phyloP scores from a whole-genome alignment of 2,888 invertebrate genomes.

The Drosophila demipolita region DNA sequence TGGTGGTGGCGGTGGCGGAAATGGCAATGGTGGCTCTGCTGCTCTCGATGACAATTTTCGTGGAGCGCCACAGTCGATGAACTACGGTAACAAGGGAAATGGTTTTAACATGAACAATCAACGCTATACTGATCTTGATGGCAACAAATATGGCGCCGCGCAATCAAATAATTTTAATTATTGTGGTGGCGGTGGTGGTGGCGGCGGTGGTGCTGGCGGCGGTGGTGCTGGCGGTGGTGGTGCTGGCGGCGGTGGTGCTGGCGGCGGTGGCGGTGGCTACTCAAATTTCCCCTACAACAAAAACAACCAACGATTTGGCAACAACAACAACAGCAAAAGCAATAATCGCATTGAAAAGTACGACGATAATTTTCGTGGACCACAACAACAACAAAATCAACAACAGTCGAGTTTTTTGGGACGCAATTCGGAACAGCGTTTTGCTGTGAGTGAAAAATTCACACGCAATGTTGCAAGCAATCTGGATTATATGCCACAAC shows the following conservation, averaged over 20 bases:
- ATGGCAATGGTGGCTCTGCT: conserved; percentile 7
- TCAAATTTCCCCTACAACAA: conserved; percentile 24
- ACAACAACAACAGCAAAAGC: conserved; percentile 6
- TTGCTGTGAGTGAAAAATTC: conserved; percentile 11
- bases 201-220: background rate
- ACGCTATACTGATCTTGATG: conserved; percentile 33
- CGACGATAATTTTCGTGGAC: conserved; percentile 32
- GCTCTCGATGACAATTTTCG: conserved; percentile 41
- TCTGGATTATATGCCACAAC: conserved; percentile 5
- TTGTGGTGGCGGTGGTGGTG: background rate
- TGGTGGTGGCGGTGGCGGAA: conserved; percentile 5
- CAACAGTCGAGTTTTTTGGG: conserved; percentile 16
- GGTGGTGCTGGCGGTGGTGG: background rate
- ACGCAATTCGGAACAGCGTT: conserved; percentile 41
- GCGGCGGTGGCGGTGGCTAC: conserved; percentile 1
- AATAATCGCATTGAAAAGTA: conserved; percentile 23
- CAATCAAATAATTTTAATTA: conserved; percentile 33
- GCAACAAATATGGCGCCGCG: conserved; percentile 34
- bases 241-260: background rate
- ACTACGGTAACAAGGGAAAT: conserved; percentile 15
- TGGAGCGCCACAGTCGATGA: conserved; percentile 36
- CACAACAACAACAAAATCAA: conserved; percentile 16
- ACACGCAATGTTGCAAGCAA: conserved; percentile 6
- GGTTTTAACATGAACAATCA: conserved; percentile 31
- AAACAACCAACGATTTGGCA: conserved; percentile 30